A percentile compares a stretch with the other conserved stretches of the same genome.
Conservation (phyloP, 2,888 invertebrate species). For the Tanaodytes sp. region DNA sequence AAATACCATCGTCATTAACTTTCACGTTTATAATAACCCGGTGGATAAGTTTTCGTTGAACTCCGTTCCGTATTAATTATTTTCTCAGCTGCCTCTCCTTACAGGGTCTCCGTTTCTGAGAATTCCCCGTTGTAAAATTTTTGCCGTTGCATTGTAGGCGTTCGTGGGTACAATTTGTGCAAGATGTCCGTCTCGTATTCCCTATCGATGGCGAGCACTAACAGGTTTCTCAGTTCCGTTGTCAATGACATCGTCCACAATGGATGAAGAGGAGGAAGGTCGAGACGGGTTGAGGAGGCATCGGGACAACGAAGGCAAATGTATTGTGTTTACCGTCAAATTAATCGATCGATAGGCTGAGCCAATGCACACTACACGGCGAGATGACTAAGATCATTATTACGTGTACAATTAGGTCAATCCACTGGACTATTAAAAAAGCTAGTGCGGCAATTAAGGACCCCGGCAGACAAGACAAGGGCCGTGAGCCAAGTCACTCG, state of each 20-base stretch:
- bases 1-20: too few species aligned
- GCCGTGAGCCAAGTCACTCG: constrained; percentile 41
- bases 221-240: constrained; percentile 20
- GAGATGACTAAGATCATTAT: constrained; percentile 53
- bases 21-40: too few species aligned
- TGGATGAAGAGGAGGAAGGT: too few species aligned
- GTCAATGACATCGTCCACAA: too few species aligned
- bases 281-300: too few species aligned
- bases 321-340: constrained; percentile 45
- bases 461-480: constrained; percentile 43
- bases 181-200: constrained; percentile 16
- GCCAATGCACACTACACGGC: constrained; percentile 41
- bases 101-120: too few species aligned
- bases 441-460: constrained; percentile 45
- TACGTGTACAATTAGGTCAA: constrained; percentile 55
- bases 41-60: too few species aligned
- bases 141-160: constrained; percentile 4
- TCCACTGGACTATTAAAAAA: constrained; percentile 47
- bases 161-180: constrained; percentile 10
- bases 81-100: too few species aligned
- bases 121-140: too few species aligned
- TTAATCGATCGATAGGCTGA: constrained; percentile 42
- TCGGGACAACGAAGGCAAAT: constrained; percentile 29
- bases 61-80: too few species aligned
- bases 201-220: constrained; percentile 20